Percentiles rank a stretch among this genome's conserved stretches.
Conservation (phyloP, 2,113 vertebrate genomes). For the Pheucticus melanocephalus region DNA sequence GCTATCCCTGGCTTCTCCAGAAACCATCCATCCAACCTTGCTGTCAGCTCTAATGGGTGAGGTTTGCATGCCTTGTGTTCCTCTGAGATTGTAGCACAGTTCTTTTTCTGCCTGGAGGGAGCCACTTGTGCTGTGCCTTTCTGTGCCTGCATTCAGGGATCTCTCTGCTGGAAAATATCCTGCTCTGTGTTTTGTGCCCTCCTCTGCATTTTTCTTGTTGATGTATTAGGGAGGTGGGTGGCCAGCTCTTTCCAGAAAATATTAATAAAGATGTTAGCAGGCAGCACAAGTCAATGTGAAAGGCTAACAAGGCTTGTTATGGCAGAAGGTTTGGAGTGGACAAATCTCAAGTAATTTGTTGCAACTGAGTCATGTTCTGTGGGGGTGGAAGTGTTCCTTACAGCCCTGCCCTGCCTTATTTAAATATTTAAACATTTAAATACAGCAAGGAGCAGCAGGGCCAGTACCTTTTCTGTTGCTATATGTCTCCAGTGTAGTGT, state of each 20-base stretch:
- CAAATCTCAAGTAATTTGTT: constrained; percentile 1
- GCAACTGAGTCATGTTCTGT: neutral
- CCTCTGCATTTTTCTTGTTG: neutral
- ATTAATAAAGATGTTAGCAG: neutral
- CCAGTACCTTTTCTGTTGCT: neutral
- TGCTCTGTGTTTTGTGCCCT: neutral
- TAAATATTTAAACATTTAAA: neutral
- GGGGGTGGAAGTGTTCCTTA: neutral
- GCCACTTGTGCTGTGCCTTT: neutral
- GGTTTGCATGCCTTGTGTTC: neutral
- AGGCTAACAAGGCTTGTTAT: neutral
- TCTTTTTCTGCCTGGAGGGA: neutral
- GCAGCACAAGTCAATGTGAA: neutral
- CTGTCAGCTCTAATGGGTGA: neutral
- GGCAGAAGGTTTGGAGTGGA: neutral
- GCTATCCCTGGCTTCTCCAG: neutral
- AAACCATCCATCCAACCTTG: neutral
- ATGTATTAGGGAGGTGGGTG: neutral
- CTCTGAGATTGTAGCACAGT: neutral
- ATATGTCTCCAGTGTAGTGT: neutral
- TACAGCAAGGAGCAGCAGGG: neutral
- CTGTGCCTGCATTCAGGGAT: neutral
- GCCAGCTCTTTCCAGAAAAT: neutral
- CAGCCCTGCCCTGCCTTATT: neutral
- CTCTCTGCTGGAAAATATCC: neutral